Evolutionary conservation across 2,888 invertebrate species (phyloP), one percentile per base, ranked within the genome.

Genomic region (Mythimna ferrago): DNA sequence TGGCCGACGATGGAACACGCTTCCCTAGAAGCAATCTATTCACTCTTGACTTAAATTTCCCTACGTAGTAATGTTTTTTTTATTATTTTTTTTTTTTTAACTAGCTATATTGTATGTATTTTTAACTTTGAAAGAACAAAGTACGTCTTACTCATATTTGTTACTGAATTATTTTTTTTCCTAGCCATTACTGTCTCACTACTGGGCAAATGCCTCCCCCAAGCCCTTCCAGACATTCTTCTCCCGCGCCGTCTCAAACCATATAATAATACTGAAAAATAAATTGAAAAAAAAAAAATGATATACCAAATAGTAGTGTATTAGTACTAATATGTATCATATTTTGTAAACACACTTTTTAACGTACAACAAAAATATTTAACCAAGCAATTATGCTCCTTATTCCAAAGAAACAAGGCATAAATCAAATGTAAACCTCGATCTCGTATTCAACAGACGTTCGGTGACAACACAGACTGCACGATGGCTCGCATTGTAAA

Each of bases 401-500:
- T 91, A 89, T 76, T n/a, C 38, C 80, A 14, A 74, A 66, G 72
- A 14, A 58, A 73, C 76, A 90, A 83, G 79, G 81, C 58, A 69
- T 67, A 85, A 71, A 81, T 80, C 73, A 77, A 81, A 81, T 76
- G 78, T 76, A 75, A 77, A 83, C 69, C 74, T 78, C 77, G 77
- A 90, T 91, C 80, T 86, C 80, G 89, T 90, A 91, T 91, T 91
- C 90, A 86, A 87, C 85, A 86, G 87, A 88, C 86, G 87, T 85
- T 65, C 83, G 82, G 86, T 86, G 87, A 87, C 84, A 86, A 84
- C 80, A 81, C 81, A 91, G 91, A 92, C 91, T 92, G 89, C 88
- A 86, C 87, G 88, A 76, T 86, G 87, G 88, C 4, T 76, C 61
- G 85, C 78, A 81, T 83, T 86, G 87, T 86, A 86, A 86, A 87